Conservation (phyloP, 2,797 vertebrate genomes). For the Ceryle rudis region DNA sequence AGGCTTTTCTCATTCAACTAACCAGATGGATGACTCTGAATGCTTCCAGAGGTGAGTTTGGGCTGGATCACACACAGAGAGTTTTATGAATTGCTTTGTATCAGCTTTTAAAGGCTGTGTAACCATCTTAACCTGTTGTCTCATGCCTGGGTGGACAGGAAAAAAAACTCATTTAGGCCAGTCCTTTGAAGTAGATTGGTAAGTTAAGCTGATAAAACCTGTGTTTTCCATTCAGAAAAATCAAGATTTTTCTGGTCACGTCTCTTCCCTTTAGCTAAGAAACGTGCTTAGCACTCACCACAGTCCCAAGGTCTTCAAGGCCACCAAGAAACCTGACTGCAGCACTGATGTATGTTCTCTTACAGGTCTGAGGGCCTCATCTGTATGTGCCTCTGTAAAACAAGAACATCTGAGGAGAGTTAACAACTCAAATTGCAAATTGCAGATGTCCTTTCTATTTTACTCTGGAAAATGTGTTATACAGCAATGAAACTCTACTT, state of each 20-base stretch:
- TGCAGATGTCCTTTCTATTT: background rate
- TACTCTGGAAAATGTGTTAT: background rate
- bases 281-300: background rate
- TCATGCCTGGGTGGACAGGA: background rate
- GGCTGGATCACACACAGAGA: background rate
- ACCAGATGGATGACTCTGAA: background rate
- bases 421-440: background rate
- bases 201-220: background rate
- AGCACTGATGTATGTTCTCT: background rate
- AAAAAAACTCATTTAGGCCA: background rate
- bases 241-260: background rate
- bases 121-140: background rate
- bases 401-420: background rate
- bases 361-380: background rate
- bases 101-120: background rate
- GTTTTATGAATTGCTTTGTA: background rate
- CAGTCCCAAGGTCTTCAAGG: background rate
- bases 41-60: background rate
- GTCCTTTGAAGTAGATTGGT: background rate
- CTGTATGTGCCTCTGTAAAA: background rate
- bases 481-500: background rate
- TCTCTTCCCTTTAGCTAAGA: background rate
- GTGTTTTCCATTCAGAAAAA: background rate
- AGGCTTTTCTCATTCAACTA: constrained; percentile 10
- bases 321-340: background rate